Evolutionary conservation across 2,888 invertebrate species (phyloP).

Genomic region (Drymonia ruficornis): DNA sequence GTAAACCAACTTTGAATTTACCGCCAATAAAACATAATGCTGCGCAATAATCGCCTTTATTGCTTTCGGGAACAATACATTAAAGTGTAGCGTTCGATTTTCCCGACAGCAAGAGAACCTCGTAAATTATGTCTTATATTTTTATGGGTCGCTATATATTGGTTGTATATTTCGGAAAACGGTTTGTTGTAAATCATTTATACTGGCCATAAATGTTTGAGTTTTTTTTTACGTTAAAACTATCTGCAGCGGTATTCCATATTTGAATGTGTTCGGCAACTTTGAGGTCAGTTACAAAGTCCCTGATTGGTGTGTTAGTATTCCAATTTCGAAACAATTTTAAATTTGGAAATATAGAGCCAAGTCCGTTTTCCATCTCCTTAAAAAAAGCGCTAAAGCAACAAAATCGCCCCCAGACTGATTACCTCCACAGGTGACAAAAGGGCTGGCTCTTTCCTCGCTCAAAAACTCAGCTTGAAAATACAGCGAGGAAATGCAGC

Average conservation of each 20-base stretch:
- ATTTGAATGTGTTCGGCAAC: background rate
- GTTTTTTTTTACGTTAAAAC: conserved; percentile 58
- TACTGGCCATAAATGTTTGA: conserved; percentile 66
- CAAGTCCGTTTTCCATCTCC: no score
- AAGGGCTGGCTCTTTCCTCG: no score
- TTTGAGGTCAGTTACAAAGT: no score
- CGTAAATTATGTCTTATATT: conserved; percentile 62
- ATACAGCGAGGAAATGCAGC: no score
- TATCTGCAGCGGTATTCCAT: conserved; percentile 24
- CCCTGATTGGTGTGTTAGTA: background rate
- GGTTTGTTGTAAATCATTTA: conserved; percentile 65
- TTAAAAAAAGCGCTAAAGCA: no score
- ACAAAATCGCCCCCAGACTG: no score
- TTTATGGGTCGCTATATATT: conserved; percentile 21
- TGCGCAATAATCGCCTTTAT: conserved; percentile 39
- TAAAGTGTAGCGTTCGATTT: conserved; percentile 46
- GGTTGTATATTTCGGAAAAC: conserved; percentile 55
- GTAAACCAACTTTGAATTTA: conserved; percentile 23
- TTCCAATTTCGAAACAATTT: no score
- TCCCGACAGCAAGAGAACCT: conserved; percentile 50
- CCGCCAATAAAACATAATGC: conserved; percentile 31
- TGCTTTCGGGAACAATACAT: conserved; percentile 40
- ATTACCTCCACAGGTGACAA: no score
- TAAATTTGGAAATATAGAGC: no score
- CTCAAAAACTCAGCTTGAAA: no score